Evolutionary conservation across 2,113 vertebrate genomes (phyloP), one percentile per base, ranked within the genome.

Genomic region (Salvelinus fontinalis): DNA sequence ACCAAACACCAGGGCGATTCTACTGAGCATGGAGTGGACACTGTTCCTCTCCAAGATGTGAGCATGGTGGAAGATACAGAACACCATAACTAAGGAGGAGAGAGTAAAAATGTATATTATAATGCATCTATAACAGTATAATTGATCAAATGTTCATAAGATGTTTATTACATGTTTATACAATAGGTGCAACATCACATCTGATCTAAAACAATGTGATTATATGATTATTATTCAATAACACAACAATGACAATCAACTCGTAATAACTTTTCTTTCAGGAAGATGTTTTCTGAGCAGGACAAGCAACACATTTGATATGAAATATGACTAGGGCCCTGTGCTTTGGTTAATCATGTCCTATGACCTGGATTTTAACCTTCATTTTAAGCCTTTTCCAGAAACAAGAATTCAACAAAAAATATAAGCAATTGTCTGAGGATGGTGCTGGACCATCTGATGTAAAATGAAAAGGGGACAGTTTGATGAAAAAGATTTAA

Each of bases 11-110:
- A 93, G 26, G 0, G 91, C 91, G 57, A 77, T 51, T 80, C 73
- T 93, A 79, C 93, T 94, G 75, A 91, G 54, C 49, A 89, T 67
- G n/a, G 80, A 79, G 6, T 91, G 78, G n/a, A 71, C 69, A 0
- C 64, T 3, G 29, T 91, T 87, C 75, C 24, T 92, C 62, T 92
- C 91, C 87, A 95, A 69, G 8, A 95, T 80, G 34, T 95, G 94
- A 2, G 92, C 92, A 83, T 95, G 93, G 75, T 95, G 92, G 74
- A 92, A 89, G 39, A 94, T 59, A 26, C 86, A 85, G 76, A 95
- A 94, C 44, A 93, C 70, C 71, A 94, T 70, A 77, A 94, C 94
- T 95, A 22, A 34, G 39, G 39, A 44, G 39, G 9, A 44, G 34
- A 39, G 39, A 44, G 9, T 44, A 75, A 24, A 62, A 13, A 84